phyloP scores from a whole-genome alignment of 1,140 invertebrate species.

The Manduca sexta region DNA sequence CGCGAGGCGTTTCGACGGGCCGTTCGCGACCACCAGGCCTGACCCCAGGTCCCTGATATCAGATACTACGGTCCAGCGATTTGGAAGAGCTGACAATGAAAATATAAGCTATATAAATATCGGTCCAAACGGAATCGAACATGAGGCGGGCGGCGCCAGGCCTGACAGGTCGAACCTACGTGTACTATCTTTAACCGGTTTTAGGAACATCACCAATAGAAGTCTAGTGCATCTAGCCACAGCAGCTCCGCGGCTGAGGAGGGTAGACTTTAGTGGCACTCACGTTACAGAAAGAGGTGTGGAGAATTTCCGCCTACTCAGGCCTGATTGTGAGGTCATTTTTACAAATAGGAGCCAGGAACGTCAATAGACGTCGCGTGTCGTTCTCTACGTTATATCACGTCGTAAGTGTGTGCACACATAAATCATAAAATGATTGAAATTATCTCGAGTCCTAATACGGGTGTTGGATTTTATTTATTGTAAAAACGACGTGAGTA shows the following conservation, averaged over 20 bases:
- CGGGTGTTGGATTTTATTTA: too few species aligned
- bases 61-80: slow-evolving; percentile 38
- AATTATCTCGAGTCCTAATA: too few species aligned
- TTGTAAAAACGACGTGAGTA: too few species aligned
- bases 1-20: neutral
- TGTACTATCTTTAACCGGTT: slow-evolving; percentile 73
- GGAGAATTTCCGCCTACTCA: slow-evolving; percentile 59
- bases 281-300: slow-evolving; percentile 73
- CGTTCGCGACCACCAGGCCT: slow-evolving; percentile 1
- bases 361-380: too few species aligned
- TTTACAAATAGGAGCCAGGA: neutral
- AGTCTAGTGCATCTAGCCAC: slow-evolving; percentile 76
- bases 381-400: too few species aligned
- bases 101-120: slow-evolving; percentile 47
- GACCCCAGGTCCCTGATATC: slow-evolving; percentile 30
- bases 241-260: slow-evolving; percentile 74
- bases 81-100: slow-evolving; percentile 42
- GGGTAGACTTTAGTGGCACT: slow-evolving; percentile 77
- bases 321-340: slow-evolving; percentile 38
- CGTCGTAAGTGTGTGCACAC: too few species aligned
- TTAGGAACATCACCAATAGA: slow-evolving; percentile 77
- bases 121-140: slow-evolving; percentile 22
- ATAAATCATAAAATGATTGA: too few species aligned
- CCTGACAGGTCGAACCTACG: slow-evolving; percentile 43
- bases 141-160: slow-evolving; percentile 6